Base-by-base conservation (phyloP, 2,888 invertebrate genomes). In the Machimus atricapillus region DNA sequence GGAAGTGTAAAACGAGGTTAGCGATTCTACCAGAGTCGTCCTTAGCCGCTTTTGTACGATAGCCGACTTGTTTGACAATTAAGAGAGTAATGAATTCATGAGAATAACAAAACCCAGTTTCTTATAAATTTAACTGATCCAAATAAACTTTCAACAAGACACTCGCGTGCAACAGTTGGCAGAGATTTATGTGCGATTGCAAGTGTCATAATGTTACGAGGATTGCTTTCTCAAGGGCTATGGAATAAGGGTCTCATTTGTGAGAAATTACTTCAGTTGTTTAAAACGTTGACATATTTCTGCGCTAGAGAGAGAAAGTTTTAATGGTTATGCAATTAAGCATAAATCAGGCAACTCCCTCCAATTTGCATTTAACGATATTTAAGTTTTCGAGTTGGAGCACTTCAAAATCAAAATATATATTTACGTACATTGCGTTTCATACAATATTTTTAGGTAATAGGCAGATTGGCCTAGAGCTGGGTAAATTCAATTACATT, bases 1-100 rank as follows among this genome's bases (percentile, higher is more conserved):
- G 46, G 78, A 81, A 81, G 52, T 81, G 52, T n/a, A 81, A 52
- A 81, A 81, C 27, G 81, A 81, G 81, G 56, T 81, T 81, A 81
- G 81, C n/a, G 34, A 78, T 78, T 19, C n/a, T 52, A 7, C 78
- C 76, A 34, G 76, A 8, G 37, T 23, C 78, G 3, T 23, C 78
- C n/a, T 34, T 76, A 37, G 43, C 78, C 23, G 78, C 40, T 46
- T 78, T 78, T 78, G 19, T 46, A 14, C 40, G 9, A 19, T 40
- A 23, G 78, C 40, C 40, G 43, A 43, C 37, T 78, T 78, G 78
- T 78, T 78, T 78, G 78, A 78, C 43, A 78, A 78, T 43, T 31
- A 34, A 78, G 40, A n/a, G 40, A 43, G 78, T 78, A 78, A 78
- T 78, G 78, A 78, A 78, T 78, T 78, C 40, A 78, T 78, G 34